Percentiles rank a stretch among this genome's conserved stretches.
phyloP scores from a whole-genome alignment of 2,113 vertebrate genomes.

The Cisticola juncidis region DNA sequence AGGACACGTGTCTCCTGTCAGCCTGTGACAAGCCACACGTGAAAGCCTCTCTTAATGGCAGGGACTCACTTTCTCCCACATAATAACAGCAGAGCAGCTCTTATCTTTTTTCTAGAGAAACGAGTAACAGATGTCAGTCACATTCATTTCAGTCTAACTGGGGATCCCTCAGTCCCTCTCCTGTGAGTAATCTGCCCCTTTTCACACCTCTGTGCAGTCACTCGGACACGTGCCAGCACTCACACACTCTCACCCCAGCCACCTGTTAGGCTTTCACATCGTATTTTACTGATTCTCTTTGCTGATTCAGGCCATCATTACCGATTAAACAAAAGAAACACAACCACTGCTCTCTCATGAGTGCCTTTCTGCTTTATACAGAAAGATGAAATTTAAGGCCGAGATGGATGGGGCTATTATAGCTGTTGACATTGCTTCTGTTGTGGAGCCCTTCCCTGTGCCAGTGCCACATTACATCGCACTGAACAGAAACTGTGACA shows the following conservation, averaged over 20 bases:
- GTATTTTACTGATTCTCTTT: neutral
- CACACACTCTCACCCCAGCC: neutral
- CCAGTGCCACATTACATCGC: neutral
- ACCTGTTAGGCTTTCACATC: neutral
- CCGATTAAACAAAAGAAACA: neutral
- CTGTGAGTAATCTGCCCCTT: neutral
- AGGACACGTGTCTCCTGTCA: neutral
- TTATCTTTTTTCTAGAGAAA: neutral
- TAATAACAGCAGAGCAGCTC: neutral
- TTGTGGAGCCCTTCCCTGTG: neutral
- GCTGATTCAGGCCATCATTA: neutral
- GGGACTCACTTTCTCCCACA: neutral
- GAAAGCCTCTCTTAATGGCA: neutral
- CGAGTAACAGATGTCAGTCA: neutral
- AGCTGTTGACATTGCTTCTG: neutral
- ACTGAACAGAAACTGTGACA: neutral
- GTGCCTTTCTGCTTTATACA: neutral
- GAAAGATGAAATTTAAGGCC: neutral
- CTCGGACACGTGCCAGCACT: neutral
- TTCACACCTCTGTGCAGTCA: neutral
- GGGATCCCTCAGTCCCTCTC: neutral
- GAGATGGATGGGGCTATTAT: neutral
- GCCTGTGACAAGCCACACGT: neutral
- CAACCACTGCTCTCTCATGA: neutral
- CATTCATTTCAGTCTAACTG: neutral